phyloP scores from a whole-genome alignment of 37 sponge, comb jelly and placozoan genomes.

The Beroe ovata region DNA sequence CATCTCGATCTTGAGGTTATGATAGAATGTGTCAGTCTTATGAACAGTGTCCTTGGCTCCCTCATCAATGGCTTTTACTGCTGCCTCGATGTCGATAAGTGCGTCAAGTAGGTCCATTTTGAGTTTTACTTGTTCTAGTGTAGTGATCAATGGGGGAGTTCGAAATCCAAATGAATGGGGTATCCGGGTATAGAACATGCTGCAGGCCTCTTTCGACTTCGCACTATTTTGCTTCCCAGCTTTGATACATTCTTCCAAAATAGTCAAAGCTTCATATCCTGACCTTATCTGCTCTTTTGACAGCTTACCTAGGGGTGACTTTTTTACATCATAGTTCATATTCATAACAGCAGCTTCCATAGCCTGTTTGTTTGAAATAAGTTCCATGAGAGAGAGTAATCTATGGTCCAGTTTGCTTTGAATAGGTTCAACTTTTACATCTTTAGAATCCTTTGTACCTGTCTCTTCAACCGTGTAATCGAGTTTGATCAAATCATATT shows the following conservation, averaged over 20 bases:
- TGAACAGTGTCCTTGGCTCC: slow-evolving; percentile 41
- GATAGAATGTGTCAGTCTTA: slow-evolving; percentile 32
- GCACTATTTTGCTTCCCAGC: slow-evolving; percentile 1
- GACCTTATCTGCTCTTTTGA: slow-evolving; percentile 83
- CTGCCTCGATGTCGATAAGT: slow-evolving; percentile 61
- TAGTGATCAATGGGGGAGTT: slow-evolving; percentile 71
- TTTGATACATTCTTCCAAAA: slow-evolving; percentile 84
- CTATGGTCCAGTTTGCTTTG: slow-evolving; percentile 71
- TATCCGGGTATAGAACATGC: slow-evolving; percentile 88
- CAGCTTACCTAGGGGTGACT: slow-evolving; percentile 95
- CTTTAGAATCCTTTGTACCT: slow-evolving; percentile 46
- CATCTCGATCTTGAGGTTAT: slow-evolving; percentile 62
- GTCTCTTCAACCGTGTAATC: slow-evolving; percentile 36
- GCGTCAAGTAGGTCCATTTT: slow-evolving; percentile 82
- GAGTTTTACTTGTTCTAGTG: slow-evolving; percentile 75
- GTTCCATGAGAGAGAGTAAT: slow-evolving; percentile 78
- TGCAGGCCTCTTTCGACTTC: slow-evolving; percentile 78
- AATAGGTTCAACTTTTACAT: background rate
- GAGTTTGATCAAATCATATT: slow-evolving; percentile 63
- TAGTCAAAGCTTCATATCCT: slow-evolving; percentile 86
- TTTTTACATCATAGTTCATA: slow-evolving; percentile 92
- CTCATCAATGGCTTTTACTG: slow-evolving; percentile 63
- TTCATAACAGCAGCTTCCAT: slow-evolving; percentile 89
- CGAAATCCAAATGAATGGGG: slow-evolving; percentile 81
- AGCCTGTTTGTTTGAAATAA: slow-evolving; percentile 83